Conservation (phyloP, 2,888 invertebrate genomes). For the Heterodera filipjevi region DNA sequence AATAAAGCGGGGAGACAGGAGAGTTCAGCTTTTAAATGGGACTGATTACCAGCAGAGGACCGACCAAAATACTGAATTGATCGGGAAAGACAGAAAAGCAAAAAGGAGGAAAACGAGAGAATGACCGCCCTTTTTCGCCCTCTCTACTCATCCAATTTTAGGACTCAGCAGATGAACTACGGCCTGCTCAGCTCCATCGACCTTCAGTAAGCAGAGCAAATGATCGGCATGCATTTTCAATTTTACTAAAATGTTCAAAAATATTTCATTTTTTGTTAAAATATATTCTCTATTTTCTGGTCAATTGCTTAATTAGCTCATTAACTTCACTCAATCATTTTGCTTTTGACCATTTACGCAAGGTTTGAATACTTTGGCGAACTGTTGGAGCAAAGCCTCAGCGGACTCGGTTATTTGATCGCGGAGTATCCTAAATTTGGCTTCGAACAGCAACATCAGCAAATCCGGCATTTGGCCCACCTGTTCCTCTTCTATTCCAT, state of each 20-base stretch:
- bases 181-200: slow-evolving; percentile 57
- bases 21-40: no score
- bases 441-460: slow-evolving; percentile 53
- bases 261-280: no score
- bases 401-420: slow-evolving; percentile 55
- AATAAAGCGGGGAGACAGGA: no score
- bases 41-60: no score
- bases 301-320: not conserved
- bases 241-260: not conserved
- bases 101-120: no score
- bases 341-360: not conserved
- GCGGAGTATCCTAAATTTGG: slow-evolving; percentile 58
- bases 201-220: slow-evolving; percentile 46
- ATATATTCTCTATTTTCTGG: no score
- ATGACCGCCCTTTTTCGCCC: not conserved
- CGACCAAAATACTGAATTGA: no score
- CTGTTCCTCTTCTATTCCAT: slow-evolving; percentile 64
- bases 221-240: not conserved
- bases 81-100: no score
- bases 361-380: slow-evolving; percentile 65
- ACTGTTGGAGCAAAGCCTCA: slow-evolving; percentile 61
- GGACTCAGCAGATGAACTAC: slow-evolving; percentile 61
- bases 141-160: not conserved
- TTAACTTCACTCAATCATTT: not conserved
- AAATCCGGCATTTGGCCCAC: slow-evolving; percentile 57